These are phyloP conservation scores for Misgurnus anguillicaudatus DNA, from an alignment of 2,113 vertebrate genomes.

Conservation along the genomic window DNA sequence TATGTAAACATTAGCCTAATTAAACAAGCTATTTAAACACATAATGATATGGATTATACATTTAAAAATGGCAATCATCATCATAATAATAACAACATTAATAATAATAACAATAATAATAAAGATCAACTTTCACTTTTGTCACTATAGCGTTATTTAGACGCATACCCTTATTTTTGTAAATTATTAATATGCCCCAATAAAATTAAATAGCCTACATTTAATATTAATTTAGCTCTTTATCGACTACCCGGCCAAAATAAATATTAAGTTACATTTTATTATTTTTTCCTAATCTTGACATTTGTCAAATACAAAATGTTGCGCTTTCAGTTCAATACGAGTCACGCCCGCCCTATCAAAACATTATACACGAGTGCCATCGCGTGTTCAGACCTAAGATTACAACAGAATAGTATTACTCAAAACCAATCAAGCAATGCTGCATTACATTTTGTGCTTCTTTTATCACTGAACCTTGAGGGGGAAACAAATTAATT, in stretches of 20 bases:
- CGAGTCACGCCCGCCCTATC: not conserved
- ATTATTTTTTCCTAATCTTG: not conserved
- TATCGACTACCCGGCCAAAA: not conserved
- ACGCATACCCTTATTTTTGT: not conserved
- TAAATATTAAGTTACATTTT: not conserved
- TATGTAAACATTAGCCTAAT: too few relatives aligned
- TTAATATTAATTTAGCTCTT: not conserved
- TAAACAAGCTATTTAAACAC: too few relatives aligned
- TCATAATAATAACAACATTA: too few relatives aligned
- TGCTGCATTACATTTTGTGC: not conserved
- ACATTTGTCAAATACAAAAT: not conserved
- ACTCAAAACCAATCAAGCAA: not conserved
- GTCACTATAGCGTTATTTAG: too few relatives aligned
- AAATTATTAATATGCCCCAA: not conserved
- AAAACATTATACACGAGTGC: constrained; percentile 15
- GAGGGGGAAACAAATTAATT: not conserved
- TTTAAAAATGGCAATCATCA: too few relatives aligned
- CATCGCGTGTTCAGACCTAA: constrained; percentile 26
- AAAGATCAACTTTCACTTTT: too few relatives aligned
- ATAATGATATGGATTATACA: too few relatives aligned
- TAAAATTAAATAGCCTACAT: too few relatives aligned
- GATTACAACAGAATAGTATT: not conserved
- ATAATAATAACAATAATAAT: too few relatives aligned
- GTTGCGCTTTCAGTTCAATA: not conserved
- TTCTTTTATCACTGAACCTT: too few relatives aligned